phyloP scores from a whole-genome alignment of 2,113 vertebrate genomes.

The Notiomystis cincta region DNA sequence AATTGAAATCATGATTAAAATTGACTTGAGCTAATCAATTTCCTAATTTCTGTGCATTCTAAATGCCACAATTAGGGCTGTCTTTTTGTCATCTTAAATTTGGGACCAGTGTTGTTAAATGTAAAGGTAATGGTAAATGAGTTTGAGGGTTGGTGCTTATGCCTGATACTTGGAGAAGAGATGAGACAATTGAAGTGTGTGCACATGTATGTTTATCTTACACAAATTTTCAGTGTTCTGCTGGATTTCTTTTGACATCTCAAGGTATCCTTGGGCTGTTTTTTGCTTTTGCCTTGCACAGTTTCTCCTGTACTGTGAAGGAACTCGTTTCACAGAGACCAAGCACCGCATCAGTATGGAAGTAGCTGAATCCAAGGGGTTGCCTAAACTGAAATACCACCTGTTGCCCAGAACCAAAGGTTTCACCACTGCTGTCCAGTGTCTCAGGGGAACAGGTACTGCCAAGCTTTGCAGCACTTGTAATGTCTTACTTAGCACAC shows the following conservation, averaged over 20 bases:
- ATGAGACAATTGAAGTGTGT: not conserved
- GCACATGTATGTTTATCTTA: not conserved
- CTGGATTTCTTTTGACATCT: not conserved
- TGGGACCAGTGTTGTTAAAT: not conserved
- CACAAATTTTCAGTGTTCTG: not conserved
- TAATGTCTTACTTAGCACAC: not conserved
- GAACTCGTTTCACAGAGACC: conserved; percentile 94
- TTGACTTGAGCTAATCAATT: not conserved
- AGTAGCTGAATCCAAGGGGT: conserved; percentile 91
- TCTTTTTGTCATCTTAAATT: not conserved
- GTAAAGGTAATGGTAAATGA: not conserved
- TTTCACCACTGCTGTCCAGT: conserved; percentile 94
- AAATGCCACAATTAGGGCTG: not conserved
- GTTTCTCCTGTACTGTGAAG: conserved; percentile 97
- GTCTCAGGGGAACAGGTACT: conserved; percentile 93
- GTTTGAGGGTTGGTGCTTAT: not conserved
- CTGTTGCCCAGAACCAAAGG: conserved; percentile 95
- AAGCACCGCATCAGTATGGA: conserved; percentile 98
- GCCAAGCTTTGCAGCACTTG: not conserved
- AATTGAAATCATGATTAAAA: conserved; percentile 53
- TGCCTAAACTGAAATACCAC: conserved; percentile 93
- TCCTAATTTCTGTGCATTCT: not conserved
- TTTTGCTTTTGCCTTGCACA: conserved; percentile 25
- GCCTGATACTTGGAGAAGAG: not conserved
- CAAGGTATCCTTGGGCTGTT: not conserved